phyloP scores from a whole-genome alignment of 1,140 invertebrate species.

The Drosophila seguyi region DNA sequence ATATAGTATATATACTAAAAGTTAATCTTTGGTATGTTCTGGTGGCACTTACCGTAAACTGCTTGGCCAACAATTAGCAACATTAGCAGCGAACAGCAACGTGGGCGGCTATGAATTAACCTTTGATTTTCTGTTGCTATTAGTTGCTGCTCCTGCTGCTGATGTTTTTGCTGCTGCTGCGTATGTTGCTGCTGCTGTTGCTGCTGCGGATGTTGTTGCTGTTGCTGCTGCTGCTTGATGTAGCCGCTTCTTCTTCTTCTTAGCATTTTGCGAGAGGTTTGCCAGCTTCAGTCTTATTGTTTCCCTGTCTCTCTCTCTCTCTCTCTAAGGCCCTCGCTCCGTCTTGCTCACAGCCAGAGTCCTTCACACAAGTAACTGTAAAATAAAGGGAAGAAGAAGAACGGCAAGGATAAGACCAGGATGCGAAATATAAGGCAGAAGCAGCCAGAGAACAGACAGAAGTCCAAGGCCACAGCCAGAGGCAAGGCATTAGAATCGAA shows the following conservation, averaged over 20 bases:
- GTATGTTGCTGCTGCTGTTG: slow-evolving; percentile 11
- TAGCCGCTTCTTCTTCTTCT: slow-evolving; percentile 27
- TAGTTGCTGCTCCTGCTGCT: slow-evolving; percentile 1
- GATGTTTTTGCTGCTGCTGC: background rate
- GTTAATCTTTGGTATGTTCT: slow-evolving; percentile 1
- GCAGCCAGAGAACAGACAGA: background rate
- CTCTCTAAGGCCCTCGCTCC: background rate
- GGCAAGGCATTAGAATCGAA: background rate
- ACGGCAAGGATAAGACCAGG: slow-evolving; percentile 23
- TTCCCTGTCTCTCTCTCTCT: slow-evolving; percentile 23
- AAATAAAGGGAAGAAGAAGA: slow-evolving; percentile 39
- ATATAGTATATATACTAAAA: background rate
- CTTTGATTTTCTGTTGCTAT: slow-evolving; percentile 25
- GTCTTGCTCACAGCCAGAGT: slow-evolving; percentile 18
- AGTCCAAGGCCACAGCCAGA: background rate
- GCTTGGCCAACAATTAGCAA: slow-evolving; percentile 77
- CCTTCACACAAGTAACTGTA: slow-evolving; percentile 42
- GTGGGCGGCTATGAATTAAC: slow-evolving; percentile 39
- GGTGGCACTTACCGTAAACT: slow-evolving; percentile 74
- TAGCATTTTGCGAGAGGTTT: slow-evolving; percentile 45
- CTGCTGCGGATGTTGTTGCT: slow-evolving; percentile 7
- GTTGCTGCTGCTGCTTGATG: slow-evolving; percentile 18
- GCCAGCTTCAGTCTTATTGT: slow-evolving; percentile 54
- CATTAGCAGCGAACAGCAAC: slow-evolving; percentile 49
- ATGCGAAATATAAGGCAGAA: slow-evolving; percentile 3